Evolutionary conservation across 2,113 vertebrate genomes (phyloP), one percentile per base, ranked within the genome.

Genomic region (Leucopternis melanops): DNA sequence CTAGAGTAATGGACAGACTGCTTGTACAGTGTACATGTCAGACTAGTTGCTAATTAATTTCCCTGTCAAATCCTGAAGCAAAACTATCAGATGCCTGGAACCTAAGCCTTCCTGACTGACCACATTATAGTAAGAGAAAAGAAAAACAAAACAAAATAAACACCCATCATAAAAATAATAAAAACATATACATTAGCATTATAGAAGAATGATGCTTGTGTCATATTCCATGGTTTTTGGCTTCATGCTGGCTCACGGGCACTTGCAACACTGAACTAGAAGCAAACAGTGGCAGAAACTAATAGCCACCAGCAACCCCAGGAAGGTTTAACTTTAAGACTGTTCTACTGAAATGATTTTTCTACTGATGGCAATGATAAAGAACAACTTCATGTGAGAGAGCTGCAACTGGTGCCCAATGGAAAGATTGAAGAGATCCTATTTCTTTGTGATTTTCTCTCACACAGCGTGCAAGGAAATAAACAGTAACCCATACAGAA

Each of bases 141-240:
- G 52, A 65, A 87, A 84, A 81, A 9, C 55, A 78, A 86, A 96
- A 73, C 34, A 93, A 90, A 90, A 90, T 20, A 73, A 88, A 88
- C 81, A 93, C 52, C 78, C 81, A 94, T 67, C 71, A 83, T 73
- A 90, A 91, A 85, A 74, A 59, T 90, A 95, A 74, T 87, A 82
- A 88, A 95, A 91, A 77, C 81, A 90, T 90, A 85, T 42, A 94
- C 89, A 94, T 96, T 55, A 96, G 50, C 93, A 95, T 23, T 83
- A 62, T 58, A 90, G 79, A 91, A 92, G 58, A 91, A 94, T 59
- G 49, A 92, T 4, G 5, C 42, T 78, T 86, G 58, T 42, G 69
- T 82, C 66, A 45, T 77, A 61, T 72, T 92, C 31, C 61, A 81
- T 31, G 31, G 40, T 11, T 52, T 94, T 91, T 71, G 74, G 87